Evolutionary conservation across 2,113 vertebrate species (phyloP), one percentile per base, ranked within the genome.

Genomic region (Meles meles): DNA sequence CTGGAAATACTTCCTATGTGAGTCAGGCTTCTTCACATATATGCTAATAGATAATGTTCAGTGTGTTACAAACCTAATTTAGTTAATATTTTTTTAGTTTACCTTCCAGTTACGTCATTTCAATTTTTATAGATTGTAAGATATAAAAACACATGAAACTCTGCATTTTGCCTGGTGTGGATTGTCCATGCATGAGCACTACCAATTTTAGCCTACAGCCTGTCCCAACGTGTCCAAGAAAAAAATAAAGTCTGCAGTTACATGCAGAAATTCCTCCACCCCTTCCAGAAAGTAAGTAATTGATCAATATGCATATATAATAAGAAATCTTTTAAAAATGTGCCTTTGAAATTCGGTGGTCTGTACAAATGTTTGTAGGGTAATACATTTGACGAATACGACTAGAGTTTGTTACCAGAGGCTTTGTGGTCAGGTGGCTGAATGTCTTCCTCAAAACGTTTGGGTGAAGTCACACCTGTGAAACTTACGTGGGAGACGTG

Each of bases 401-500:
- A 7, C 23, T 39, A 63, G 81, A 63, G 17, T 63, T 31, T 29
- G 34, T 31, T 6, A 29, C 23, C 39, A 34, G 29, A 44, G 15
- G 27, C 49, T 52, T 52, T 52, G 4, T 17, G 20, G 20, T 86
- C 18, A 49, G 6, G 42, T 86, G 61, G 18, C 15, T 86, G n/a
- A 23, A 86, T 67, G 4, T 52, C 29, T n/a, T 67, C 13, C 13
- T 65, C 83, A n/a, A 49, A n/a, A 86, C 0, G 2, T 49, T n/a
- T 25, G 12, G 34, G 20, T 49, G 25, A 69, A 86, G 44, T n/a
- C 44, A 17, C 15, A 71, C 83, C 27, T 25, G 61, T 23, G 37
- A 23, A 67, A 47, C 2, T 31, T 82, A 37, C 0, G 0, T 17
- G 29, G 3, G n/a, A 57, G 52, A 17, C 1, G 13, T 39, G 23